Percentiles rank a stretch among this genome's conserved stretches.
phyloP scores from a whole-genome alignment of 1,140 invertebrate genomes.

The Nylanderia fulva region DNA sequence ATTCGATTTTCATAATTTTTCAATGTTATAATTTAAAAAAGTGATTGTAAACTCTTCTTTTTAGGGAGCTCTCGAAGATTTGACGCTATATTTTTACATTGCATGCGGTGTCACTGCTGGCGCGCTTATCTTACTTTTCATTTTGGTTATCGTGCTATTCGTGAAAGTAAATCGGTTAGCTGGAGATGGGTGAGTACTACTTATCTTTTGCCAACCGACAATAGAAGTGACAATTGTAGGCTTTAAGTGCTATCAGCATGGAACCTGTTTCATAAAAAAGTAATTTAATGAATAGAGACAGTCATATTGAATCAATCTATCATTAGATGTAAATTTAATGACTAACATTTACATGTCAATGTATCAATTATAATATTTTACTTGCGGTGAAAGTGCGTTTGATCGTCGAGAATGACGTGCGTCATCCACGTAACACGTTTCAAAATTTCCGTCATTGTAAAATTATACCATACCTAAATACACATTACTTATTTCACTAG shows the following conservation, averaged over 20 bases:
- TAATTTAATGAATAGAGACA: constrained; percentile 7
- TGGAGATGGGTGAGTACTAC: constrained; percentile 78
- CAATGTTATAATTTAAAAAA: background rate
- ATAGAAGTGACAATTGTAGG: background rate
- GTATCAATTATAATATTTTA: background rate
- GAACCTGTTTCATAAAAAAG: background rate
- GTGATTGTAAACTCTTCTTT: constrained; percentile 61
- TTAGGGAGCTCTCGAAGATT: constrained; percentile 73
- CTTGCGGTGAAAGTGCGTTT: constrained; percentile 26
- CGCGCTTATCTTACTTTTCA: constrained; percentile 73
- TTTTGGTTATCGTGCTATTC: constrained; percentile 76
- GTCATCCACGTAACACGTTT: constrained; percentile 10
- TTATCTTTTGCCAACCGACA: background rate
- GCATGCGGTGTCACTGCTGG: constrained; percentile 72
- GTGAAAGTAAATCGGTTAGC: constrained; percentile 76
- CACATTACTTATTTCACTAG: constrained; percentile 34
- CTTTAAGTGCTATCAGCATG: background rate
- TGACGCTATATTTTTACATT: constrained; percentile 79
- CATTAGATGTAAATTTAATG: background rate
- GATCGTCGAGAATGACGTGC: background rate
- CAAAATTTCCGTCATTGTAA: constrained; percentile 32
- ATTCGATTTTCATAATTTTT: background rate
- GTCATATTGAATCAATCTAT: constrained; percentile 4
- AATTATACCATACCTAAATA: constrained; percentile 28
- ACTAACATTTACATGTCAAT: background rate